Conservation (phyloP, 2,113 vertebrate species). For the Halichoeres trimaculatus region DNA sequence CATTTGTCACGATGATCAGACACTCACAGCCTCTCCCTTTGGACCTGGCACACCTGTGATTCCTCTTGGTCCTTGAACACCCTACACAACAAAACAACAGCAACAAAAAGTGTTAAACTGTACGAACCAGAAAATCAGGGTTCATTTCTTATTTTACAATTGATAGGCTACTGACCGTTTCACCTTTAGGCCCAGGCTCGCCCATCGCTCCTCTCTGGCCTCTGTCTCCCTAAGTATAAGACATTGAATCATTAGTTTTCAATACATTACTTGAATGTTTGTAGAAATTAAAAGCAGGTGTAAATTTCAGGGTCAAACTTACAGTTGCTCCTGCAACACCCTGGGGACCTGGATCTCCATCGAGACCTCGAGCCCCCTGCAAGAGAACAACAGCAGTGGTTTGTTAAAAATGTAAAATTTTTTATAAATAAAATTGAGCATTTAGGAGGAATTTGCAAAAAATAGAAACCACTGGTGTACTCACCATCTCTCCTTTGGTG, state of each 20-base stretch:
- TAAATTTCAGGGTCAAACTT: constrained; percentile 70
- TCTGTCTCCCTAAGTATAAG: constrained; percentile 87
- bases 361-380: constrained; percentile 91
- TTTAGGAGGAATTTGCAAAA: background rate
- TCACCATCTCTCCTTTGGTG: constrained; percentile 91
- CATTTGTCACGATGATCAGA: constrained; percentile 21
- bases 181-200: constrained; percentile 91
- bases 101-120: background rate
- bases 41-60: constrained; percentile 93
- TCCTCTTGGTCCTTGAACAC: constrained; percentile 89
- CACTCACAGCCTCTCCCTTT: constrained; percentile 93
- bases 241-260: background rate
- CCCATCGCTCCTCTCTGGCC: constrained; percentile 91
- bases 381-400: constrained; percentile 26
- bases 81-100: constrained; percentile 80
- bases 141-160: background rate
- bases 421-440: background rate
- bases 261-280: background rate
- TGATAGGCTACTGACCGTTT: constrained; percentile 82
- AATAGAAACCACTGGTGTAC: constrained; percentile 41
- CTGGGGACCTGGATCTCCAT: constrained; percentile 91
- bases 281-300: constrained; percentile 8
- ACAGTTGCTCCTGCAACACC: constrained; percentile 91
- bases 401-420: constrained; percentile 9
- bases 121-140: background rate